phyloP scores from a whole-genome alignment of 2,797 vertebrate genomes.

The Poecilia wingei region DNA sequence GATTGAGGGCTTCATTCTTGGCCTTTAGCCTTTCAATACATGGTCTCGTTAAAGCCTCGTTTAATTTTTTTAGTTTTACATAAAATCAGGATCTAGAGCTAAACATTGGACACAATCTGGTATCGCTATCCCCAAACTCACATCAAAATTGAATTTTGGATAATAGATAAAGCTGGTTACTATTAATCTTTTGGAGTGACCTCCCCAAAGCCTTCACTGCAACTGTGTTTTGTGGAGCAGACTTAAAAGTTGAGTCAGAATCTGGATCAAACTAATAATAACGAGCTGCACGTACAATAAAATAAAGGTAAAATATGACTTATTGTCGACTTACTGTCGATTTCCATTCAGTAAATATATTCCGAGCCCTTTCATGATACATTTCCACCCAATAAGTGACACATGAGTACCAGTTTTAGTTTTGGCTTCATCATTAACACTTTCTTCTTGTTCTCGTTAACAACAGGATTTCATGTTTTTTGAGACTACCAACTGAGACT shows the following conservation, averaged over 20 bases:
- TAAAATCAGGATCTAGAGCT: not conserved
- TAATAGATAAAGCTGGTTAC: not conserved
- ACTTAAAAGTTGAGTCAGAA: not conserved
- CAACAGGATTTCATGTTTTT: conserved; percentile 87
- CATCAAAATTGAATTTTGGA: not conserved
- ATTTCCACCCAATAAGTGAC: conserved; percentile 5
- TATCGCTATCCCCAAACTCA: not conserved
- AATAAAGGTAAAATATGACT: not conserved
- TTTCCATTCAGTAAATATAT: not conserved
- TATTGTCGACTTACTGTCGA: not conserved
- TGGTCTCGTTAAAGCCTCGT: no score
- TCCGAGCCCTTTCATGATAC: not conserved
- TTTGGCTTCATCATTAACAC: not conserved
- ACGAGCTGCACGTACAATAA: not conserved
- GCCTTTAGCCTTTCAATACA: no score
- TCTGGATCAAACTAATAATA: not conserved
- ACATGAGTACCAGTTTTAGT: not conserved
- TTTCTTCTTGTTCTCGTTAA: not conserved
- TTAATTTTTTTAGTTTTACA: not conserved
- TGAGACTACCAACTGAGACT: conserved; percentile 77
- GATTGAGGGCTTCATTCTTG: no score
- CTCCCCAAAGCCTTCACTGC: not conserved
- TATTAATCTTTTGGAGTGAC: not conserved
- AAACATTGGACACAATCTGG: not conserved
- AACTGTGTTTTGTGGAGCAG: not conserved